Evolutionary conservation across 2,797 vertebrate genomes (phyloP).

Genomic region (Holocentrus rufus): DNA sequence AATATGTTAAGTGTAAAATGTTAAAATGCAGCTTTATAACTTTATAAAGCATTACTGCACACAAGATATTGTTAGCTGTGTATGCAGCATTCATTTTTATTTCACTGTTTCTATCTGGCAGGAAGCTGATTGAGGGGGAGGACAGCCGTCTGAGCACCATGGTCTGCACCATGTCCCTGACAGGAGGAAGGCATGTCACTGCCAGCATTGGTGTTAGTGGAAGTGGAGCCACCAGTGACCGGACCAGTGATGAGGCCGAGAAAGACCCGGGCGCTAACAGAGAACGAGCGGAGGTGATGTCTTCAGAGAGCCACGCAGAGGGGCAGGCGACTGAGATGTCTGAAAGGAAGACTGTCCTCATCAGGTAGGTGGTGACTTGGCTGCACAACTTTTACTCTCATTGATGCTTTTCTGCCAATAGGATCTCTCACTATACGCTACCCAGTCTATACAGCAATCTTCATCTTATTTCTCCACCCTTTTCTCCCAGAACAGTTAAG

Average conservation of each 20-base stretch:
- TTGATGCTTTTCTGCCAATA: neutral
- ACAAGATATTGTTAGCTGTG: neutral
- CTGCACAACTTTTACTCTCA: neutral
- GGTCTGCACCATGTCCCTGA: conserved; percentile 68
- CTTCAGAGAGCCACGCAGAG: conserved; percentile 41
- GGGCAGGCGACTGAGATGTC: conserved; percentile 77
- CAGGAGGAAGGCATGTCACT: conserved; percentile 25
- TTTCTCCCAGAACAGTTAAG: conserved; percentile 82
- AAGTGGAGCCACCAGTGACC: neutral
- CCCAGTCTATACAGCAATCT: neutral
- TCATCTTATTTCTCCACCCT: conserved; percentile 14
- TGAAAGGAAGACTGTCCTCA: conserved; percentile 80
- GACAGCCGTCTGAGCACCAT: conserved; percentile 77
- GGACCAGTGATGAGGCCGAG: neutral
- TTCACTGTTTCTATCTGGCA: conserved; percentile 40
- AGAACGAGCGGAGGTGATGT: conserved; percentile 39
- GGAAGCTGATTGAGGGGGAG: conserved; percentile 85
- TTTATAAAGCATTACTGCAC: neutral
- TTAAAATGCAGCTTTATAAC: neutral
- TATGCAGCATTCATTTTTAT: neutral
- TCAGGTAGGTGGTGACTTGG: conserved; percentile 75
- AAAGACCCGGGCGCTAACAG: neutral
- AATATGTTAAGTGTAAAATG: neutral
- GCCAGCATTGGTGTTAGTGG: neutral
- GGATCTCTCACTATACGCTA: too few relatives aligned